These are phyloP conservation scores for Grapholita molesta DNA, from an alignment of 1,140 invertebrate genomes.

Conservation along the genomic window DNA sequence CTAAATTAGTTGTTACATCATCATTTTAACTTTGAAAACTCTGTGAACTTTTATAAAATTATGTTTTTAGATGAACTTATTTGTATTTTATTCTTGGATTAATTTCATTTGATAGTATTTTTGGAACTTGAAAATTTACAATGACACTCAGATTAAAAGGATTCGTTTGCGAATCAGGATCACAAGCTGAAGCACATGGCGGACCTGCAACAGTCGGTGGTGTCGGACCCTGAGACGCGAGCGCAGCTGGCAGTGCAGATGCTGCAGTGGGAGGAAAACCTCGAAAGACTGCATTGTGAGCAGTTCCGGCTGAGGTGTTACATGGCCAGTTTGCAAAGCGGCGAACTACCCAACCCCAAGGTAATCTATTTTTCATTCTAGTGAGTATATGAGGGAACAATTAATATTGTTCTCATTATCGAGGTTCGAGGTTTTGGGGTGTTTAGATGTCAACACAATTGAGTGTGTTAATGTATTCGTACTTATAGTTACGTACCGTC, in stretches of 20 bases:
- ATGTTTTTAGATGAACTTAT: neutral
- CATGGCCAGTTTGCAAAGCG: slow-evolving; percentile 96
- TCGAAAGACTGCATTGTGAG: slow-evolving; percentile 97
- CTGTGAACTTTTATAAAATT: neutral
- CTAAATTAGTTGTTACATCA: neutral
- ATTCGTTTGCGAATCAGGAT: slow-evolving; percentile 81
- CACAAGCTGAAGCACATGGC: slow-evolving; percentile 98
- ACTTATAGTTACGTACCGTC: no score
- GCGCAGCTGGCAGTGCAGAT: slow-evolving; percentile 96
- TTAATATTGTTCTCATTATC: no score
- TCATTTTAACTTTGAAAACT: neutral
- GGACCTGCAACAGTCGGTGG: slow-evolving; percentile 96
- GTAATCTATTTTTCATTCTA: no score
- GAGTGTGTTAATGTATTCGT: no score
- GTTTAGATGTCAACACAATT: no score
- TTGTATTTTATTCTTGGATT: neutral
- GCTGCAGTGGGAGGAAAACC: slow-evolving; percentile 96
- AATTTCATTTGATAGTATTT: neutral
- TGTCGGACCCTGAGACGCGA: slow-evolving; percentile 93
- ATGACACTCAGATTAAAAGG: neutral
- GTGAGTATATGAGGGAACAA: no score
- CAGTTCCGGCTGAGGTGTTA: slow-evolving; percentile 97
- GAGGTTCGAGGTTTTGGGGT: no score
- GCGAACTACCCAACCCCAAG: slow-evolving; percentile 98
- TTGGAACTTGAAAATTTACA: no score